Evolutionary conservation across 2,888 invertebrate species (phyloP).

Genomic region (Zonitis immaculata): DNA sequence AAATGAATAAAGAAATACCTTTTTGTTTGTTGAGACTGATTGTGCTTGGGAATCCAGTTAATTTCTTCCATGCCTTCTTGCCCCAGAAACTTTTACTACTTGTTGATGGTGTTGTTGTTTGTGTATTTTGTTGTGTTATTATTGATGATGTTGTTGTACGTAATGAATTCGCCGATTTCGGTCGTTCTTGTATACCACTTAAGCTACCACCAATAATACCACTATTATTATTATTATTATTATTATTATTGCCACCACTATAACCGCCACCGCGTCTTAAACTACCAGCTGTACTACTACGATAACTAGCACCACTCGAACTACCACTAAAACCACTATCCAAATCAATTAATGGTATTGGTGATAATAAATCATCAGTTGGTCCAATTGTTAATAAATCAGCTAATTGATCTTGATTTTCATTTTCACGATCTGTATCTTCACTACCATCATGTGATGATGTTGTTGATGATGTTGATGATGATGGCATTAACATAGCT

Average conservation of each 20-base stretch:
- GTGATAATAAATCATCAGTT: constrained; percentile 68
- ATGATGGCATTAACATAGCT: constrained; percentile 79
- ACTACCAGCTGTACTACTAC: constrained; percentile 56
- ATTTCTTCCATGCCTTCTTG: constrained; percentile 73
- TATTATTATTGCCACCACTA: too few species aligned
- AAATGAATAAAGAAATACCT: constrained; percentile 52
- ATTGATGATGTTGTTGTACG: background rate
- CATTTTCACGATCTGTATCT: constrained; percentile 59
- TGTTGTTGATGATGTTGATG: too few species aligned
- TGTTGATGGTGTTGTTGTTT: constrained; percentile 21
- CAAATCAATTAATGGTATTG: constrained; percentile 60
- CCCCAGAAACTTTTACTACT: constrained; percentile 61
- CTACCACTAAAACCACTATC: constrained; percentile 82
- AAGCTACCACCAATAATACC: constrained; percentile 70
- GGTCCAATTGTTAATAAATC: constrained; percentile 66
- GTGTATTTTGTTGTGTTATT: constrained; percentile 22
- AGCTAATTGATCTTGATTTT: constrained; percentile 59
- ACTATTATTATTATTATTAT: too few species aligned
- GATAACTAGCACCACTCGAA: constrained; percentile 75
- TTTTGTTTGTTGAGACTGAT: constrained; percentile 64
- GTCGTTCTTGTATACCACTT: constrained; percentile 45
- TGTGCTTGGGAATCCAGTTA: constrained; percentile 68
- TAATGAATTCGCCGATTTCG: constrained; percentile 42
- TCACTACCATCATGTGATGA: constrained; percentile 56
- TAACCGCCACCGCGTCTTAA: constrained; percentile 56